phyloP scores from a whole-genome alignment of 1,140 invertebrate genomes.

The Plodia interpunctella region DNA sequence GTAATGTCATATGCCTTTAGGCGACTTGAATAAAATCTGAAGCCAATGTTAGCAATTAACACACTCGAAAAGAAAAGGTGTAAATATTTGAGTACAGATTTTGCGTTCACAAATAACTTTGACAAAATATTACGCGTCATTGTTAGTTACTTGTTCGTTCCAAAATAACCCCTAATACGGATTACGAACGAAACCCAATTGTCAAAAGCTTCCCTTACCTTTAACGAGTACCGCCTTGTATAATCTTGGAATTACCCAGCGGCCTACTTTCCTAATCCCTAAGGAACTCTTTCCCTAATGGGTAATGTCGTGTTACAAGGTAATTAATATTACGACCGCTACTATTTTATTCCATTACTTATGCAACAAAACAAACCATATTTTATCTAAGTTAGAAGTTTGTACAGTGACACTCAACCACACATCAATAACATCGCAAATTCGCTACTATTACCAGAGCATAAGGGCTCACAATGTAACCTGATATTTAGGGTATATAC shows the following conservation, averaged over 20 bases:
- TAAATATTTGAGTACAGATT: too few species aligned
- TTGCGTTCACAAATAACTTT: too few species aligned
- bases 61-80: too few species aligned
- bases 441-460: too few species aligned
- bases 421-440: too few species aligned
- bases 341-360: constrained; percentile 70
- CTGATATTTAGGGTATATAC: too few species aligned
- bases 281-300: constrained; percentile 25
- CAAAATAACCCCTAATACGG: not conserved
- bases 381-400: constrained; percentile 58
- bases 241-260: constrained; percentile 6
- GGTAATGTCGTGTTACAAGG: constrained; percentile 55
- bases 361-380: constrained; percentile 44
- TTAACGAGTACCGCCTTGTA: not conserved
- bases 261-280: constrained; percentile 36
- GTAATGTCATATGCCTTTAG: too few species aligned
- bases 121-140: too few species aligned
- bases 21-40: too few species aligned
- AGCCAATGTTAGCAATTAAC: too few species aligned
- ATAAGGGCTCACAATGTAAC: too few species aligned
- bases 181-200: not conserved
- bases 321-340: constrained; percentile 62
- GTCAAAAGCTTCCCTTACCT: not conserved
- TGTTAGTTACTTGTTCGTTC: too few species aligned
- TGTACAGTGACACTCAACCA: constrained; percentile 10